Percentiles rank a stretch among this genome's conserved stretches.
These are phyloP conservation scores for Cyclura pinguis DNA, from an alignment of 2,797 vertebrate genomes.

Conservation along the genomic window DNA sequence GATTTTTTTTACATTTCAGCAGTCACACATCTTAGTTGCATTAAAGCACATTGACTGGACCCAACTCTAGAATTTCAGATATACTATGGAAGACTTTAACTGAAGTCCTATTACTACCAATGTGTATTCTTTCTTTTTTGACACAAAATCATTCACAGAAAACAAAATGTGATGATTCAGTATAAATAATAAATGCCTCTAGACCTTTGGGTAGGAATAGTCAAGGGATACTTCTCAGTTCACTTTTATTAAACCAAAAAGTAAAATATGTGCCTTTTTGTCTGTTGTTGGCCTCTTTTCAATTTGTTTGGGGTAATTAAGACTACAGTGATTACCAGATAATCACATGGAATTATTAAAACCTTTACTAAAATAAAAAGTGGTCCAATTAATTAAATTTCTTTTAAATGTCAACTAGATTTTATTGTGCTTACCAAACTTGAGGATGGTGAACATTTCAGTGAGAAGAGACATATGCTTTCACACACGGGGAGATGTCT, in stretches of 20 bases:
- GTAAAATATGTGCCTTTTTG: background rate
- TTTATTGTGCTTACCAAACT: background rate
- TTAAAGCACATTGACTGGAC: background rate
- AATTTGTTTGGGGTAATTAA: background rate
- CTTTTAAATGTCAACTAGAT: background rate
- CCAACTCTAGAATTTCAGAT: background rate
- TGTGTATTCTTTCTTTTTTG: background rate
- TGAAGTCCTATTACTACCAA: background rate
- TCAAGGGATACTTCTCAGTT: background rate
- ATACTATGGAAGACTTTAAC: background rate
- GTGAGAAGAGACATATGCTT: background rate
- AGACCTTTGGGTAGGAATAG: background rate
- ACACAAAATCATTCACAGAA: background rate
- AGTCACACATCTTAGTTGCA: background rate
- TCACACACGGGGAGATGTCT: background rate
- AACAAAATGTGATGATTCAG: background rate
- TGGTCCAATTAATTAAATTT: background rate
- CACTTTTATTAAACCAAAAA: background rate
- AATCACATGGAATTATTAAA: background rate
- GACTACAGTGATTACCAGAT: background rate
- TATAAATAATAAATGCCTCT: background rate
- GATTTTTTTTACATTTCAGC: background rate
- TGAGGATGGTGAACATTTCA: background rate
- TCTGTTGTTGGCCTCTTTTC: background rate
- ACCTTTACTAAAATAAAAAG: background rate